Evolutionary conservation across 2,113 vertebrate species (phyloP).

Genomic region (Lagopus leucura): DNA sequence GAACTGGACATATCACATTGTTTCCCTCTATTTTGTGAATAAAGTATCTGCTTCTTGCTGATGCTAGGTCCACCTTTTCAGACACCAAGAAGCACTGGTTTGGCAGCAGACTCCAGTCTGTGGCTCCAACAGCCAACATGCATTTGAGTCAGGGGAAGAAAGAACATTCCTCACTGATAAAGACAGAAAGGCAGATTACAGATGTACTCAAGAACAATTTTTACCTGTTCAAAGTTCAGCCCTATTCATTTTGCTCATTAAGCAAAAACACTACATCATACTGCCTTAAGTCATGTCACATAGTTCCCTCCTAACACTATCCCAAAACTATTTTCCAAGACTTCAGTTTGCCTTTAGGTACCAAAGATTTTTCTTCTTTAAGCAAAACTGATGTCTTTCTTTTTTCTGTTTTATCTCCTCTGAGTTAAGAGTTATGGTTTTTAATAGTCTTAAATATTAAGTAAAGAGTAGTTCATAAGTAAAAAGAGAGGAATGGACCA

Average conservation of each 20-base stretch:
- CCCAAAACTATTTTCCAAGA: not conserved
- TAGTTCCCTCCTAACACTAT: not conserved
- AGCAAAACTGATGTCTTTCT: too few species aligned
- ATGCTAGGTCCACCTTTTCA: not conserved
- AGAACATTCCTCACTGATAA: not conserved
- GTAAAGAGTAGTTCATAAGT: too few species aligned
- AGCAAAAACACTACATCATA: not conserved
- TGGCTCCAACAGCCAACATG: not conserved
- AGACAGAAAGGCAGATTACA: not conserved
- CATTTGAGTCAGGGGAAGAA: not conserved
- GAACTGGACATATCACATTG: not conserved
- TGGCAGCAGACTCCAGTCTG: not conserved
- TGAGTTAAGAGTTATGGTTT: too few species aligned
- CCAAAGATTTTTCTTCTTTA: too few species aligned
- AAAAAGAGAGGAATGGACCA: too few species aligned
- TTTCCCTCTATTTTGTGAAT: not conserved
- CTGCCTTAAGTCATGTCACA: not conserved
- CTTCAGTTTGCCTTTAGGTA: not conserved
- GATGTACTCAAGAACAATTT: not conserved
- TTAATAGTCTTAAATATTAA: too few species aligned
- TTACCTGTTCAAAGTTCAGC: not conserved
- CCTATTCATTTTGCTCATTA: not conserved
- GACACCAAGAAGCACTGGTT: not conserved
- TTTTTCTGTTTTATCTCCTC: too few species aligned
- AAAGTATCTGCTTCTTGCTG: not conserved